phyloP scores from a whole-genome alignment of 2,797 vertebrate genomes.

The Hyperoplus immaculatus region DNA sequence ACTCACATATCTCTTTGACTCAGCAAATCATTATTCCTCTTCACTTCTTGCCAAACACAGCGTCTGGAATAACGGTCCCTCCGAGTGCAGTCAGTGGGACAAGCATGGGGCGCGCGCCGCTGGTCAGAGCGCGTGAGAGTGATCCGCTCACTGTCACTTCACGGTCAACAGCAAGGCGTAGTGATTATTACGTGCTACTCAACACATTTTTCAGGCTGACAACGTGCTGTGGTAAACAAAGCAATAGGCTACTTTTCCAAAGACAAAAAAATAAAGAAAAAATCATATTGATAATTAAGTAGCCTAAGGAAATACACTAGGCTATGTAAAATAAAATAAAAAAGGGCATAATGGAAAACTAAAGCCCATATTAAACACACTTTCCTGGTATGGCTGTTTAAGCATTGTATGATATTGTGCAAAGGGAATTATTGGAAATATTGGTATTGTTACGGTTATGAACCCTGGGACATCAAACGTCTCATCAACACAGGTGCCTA shows the following conservation, averaged over 20 bases:
- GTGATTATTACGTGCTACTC: background rate
- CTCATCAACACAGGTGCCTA: conserved; percentile 27
- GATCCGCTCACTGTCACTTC: conserved; percentile 12
- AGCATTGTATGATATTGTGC: background rate
- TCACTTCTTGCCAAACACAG: background rate
- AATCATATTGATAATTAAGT: too few relatives aligned
- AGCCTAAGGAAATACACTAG: too few relatives aligned
- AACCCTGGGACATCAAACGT: conserved; percentile 14
- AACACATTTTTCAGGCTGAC: background rate
- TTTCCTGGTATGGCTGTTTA: background rate
- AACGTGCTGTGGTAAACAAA: background rate
- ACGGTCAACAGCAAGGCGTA: conserved; percentile 7
- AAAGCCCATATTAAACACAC: background rate
- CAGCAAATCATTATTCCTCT: conserved; percentile 26
- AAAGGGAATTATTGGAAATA: conserved; percentile 2
- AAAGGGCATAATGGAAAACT: background rate
- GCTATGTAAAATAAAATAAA: too few relatives aligned
- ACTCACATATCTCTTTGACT: conserved; percentile 64
- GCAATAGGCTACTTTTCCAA: background rate
- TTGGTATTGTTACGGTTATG: conserved; percentile 14
- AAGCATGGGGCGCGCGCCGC: conserved; percentile 32
- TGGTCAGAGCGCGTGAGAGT: conserved; percentile 29
- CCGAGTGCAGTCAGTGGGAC: conserved; percentile 1
- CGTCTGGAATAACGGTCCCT: background rate
- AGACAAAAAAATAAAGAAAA: background rate